Base-by-base conservation (phyloP, 2,797 vertebrate species). In the Rallus crepitans region DNA sequence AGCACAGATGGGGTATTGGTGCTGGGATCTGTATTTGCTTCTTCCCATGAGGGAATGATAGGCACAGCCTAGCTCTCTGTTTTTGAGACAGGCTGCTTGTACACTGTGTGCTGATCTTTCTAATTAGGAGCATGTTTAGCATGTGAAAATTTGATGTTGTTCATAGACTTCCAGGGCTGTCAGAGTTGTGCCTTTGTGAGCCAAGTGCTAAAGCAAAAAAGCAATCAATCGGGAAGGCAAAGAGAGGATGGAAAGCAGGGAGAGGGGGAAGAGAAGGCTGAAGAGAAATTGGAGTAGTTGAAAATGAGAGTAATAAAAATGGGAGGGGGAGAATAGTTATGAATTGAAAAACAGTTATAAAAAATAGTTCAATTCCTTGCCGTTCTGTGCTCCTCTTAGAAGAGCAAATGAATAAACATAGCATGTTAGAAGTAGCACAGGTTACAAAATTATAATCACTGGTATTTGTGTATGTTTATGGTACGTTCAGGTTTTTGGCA, bases 71-170 rank as follows among this genome's bases (percentile, higher is more conserved):
- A 63, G 31, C 12, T 50, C 27, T 83, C 25, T 24, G 50, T 78
- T 95, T 94, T 30, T 30, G 15, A 48, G 4, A 39, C 50, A 61
- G n/a, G 42, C 85, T 88, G 69, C 35, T 27, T 78, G 63, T 50
- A 31, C 14, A 4, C 57, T 27, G 21, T 35, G 61, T 85, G 84
- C 50, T 86, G 84, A 72, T 91, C 52, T 48, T 90, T 57, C 59
- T 88, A 91, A 88, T 79, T 65, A 81, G 77, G 79, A 57, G 83
- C 85, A 82, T 5, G 68, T 76, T 13, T 3, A 81, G 39, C 13
- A 9, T 57, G 63, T 50, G 59, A 81, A 93, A 37, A n/a, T 91
- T 88, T 83, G 69, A 82, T 94, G 82, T 57, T 92, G 89, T 91
- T 94, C 66, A 88, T 94, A 86, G 87, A 90, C 70, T 90, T 55